Base-by-base conservation (phyloP, 23 tunicate genomes). In the Styela plicata region DNA sequence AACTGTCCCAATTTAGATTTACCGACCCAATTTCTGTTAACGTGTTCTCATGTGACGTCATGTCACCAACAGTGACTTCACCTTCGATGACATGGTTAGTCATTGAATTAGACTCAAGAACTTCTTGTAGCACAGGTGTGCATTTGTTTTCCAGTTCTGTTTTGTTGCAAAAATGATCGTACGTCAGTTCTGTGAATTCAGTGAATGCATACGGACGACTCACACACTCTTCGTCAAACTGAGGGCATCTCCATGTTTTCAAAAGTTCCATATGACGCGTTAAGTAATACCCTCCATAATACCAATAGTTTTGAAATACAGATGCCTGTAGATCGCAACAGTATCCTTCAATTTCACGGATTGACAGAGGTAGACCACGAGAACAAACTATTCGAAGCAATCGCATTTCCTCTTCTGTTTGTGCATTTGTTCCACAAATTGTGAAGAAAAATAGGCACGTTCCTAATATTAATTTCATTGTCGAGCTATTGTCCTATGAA, bases 171-270 rank as follows among this genome's bases (percentile, higher is more conserved):
- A 26, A 69, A 16, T 30, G 69, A 68, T 89, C 88, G 83, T 84
- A 89, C 5, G 80, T 52, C 5, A 73, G 64, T n/a, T 31, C 34
- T 28, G 76, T 79, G 69, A 73, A 89, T 36, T 84, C 77, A 57
- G 66, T 83, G 34, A 78, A 86, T 3, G 34, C 83, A 36, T 69
- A 84, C 20, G 34, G 37, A 31, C 88, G 77, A n/a, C 31, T 32
- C 18, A 29, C 17, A 61, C 94, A 89, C 36, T 73, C 79, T 29
- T 65, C 83, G 35, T 64, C 62, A n/a, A 84, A 84, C 77, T 84
- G 85, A 16, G 88, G 84, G 44, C 94, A 89, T 2, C 65, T 65
- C 94, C 94, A 89, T 29, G 79, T 68, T 33, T 53, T 62, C 63
- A 89, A 36, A 10, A 53, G 29, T 28, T 70, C 86, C 69, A 83